Base-by-base conservation (phyloP, 2,888 invertebrate species). In the Philopedon plagiatum region DNA sequence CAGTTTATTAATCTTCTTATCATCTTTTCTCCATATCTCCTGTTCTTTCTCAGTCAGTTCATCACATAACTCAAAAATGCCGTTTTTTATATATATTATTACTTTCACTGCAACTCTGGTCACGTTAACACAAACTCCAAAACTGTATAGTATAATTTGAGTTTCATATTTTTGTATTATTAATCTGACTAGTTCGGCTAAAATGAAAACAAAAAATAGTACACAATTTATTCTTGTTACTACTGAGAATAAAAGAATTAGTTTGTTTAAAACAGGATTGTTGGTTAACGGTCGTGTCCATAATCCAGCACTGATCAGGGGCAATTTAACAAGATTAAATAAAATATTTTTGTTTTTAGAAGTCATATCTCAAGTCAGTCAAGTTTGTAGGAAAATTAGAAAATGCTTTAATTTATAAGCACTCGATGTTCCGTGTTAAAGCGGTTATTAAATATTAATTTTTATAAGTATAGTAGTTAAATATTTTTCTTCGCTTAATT, bases 101-200 rank as follows among this genome's bases (percentile, higher is more conserved):
- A 37, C 26, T 51, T 67, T 67, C 0, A 29, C 18, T 1, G 8
- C 18, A 8, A 67, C 51, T 51, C 51, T 67, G 1, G 60, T 51
- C 5, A 11, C 13, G 18, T 39, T 67, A 0, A 51, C 39, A 2
- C 60, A 37, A 7, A 67, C 19, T 8, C 67, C 46, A 9, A 67
- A 19, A 15, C 37, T 39, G n/a, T 13, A 19, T n/a, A 58, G 1
- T 5, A 60, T 58, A 11, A 67, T 39, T 11, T 26, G 7, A 13
- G 15, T n/a, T 9, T 18, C 32, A 60, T 67, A 67, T 9, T 37
- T 39, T 8, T 34, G 7, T 15, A 60, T 11, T 18, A 67, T 23
- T 49, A 67, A 39, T 7, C 67, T 32, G 5, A 67, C 2, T 7
- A 66, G 29, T 46, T 66, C 66, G 0, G 18, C 23, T 5, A 34